Evolutionary conservation across 2,888 invertebrate species (phyloP), one percentile per base, ranked within the genome.

Genomic region (Cryptocephalus moraei): DNA sequence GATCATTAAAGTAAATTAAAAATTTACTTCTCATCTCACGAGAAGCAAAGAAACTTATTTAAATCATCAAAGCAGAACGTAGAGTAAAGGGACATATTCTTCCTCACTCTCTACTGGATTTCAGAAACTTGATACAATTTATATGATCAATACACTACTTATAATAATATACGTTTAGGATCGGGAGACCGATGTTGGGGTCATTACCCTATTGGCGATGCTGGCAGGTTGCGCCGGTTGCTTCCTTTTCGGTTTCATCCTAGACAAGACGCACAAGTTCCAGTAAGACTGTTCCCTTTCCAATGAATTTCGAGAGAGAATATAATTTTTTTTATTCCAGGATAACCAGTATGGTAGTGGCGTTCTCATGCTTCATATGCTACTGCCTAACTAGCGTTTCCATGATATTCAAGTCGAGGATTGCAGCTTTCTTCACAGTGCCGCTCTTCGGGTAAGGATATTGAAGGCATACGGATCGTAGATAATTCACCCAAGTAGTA

Each of bases 161-260:
- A 36, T 36, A 36, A 36, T 36, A 14, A 14, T 10, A 33, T 41
- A 9, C 46, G 72, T 72, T 40, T 63, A 85, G 83, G 75, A 72
- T 9, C 76, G 78, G 3, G 78, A 84, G 61, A 75, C 78, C 56
- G 86, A 89, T 59, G 86, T 86, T 0, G 95, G 95, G n/a, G 78
- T 86, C 51, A 89, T 95, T 57, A 92, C 93, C 0, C 72, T 94
- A 36, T 79, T 86, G 46, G 85, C 95, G 55, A 88, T 95, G 1
- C 46, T 51, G n/a, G 84, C 91, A 1, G 96, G 96, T 22, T 91
- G 95, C 81, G 64, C 84, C 9, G 95, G 95, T 1, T 91, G 93
- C 0, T 83, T 96, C 6, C 72, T 88, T 1, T 89, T 90, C 58
- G 96, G 96, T 8, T 73, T 90, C 46, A 75, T 91, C 58, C 75